Conservation (phyloP, 2,888 invertebrate species). For the Cheilosia vulpina region DNA sequence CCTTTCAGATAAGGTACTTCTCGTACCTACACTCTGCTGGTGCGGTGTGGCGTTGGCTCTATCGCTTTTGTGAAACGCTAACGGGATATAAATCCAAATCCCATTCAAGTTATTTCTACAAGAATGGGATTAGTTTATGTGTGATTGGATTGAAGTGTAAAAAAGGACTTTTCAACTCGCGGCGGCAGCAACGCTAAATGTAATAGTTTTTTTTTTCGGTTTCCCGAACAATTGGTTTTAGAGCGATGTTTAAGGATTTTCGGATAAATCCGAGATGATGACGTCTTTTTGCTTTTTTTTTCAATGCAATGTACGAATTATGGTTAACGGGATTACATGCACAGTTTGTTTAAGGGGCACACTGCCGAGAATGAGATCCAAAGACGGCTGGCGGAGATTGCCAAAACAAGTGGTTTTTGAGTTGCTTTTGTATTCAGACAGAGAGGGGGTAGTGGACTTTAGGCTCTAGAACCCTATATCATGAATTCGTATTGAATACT, state of each 20-base stretch:
- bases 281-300: constrained; percentile 39
- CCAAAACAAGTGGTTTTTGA: too few relatives aligned
- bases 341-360: constrained; percentile 13
- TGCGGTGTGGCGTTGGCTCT: constrained; percentile 1
- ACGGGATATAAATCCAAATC: constrained; percentile 73
- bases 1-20: constrained; percentile 44
- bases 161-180: constrained; percentile 27
- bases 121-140: constrained; percentile 74
- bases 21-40: background rate
- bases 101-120: constrained; percentile 67
- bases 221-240: constrained; percentile 61
- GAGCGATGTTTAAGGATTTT: constrained; percentile 56
- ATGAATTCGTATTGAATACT: too few relatives aligned
- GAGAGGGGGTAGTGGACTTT: too few relatives aligned
- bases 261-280: constrained; percentile 23
- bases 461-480: too few relatives aligned
- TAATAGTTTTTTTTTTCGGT: constrained; percentile 40
- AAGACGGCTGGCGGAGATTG: background rate
- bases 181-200: constrained; percentile 29
- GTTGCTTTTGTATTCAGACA: too few relatives aligned
- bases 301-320: constrained; percentile 24
- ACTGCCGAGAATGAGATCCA: background rate
- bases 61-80: constrained; percentile 17
- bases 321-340: constrained; percentile 51
- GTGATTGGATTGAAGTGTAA: constrained; percentile 67